These are phyloP conservation scores for Conus betulinus DNA, from an alignment of 1,140 invertebrate species.

Conservation along the genomic window DNA sequence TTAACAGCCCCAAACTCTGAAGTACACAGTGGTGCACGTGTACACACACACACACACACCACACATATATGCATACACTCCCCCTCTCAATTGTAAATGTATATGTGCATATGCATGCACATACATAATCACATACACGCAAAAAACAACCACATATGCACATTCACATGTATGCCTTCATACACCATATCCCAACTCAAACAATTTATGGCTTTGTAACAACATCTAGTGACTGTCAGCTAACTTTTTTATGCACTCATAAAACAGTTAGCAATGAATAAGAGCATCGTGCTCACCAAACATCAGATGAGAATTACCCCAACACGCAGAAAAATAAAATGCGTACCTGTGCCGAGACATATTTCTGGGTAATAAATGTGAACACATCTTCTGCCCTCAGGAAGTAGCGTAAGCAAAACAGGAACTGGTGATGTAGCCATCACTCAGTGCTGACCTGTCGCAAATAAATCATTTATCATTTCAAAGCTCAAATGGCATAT, in stretches of 20 bases:
- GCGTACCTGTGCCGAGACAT: conserved; percentile 53
- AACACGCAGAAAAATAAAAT: neutral
- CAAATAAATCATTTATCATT: neutral
- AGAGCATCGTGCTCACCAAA: neutral
- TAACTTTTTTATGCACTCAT: too few species aligned
- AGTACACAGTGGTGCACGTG: neutral
- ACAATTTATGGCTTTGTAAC: neutral
- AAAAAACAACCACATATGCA: neutral
- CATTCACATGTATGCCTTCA: neutral
- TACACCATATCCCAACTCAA: neutral
- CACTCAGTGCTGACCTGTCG: conserved; percentile 66
- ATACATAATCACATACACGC: neutral
- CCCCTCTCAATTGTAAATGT: neutral
- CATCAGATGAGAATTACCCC: neutral
- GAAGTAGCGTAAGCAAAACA: conserved; percentile 72
- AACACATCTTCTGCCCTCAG: conserved; percentile 63
- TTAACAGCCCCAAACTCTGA: too few species aligned
- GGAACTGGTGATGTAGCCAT: conserved; percentile 72
- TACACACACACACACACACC: too few species aligned
- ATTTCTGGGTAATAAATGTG: conserved; percentile 66
- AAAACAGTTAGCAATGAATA: too few species aligned
- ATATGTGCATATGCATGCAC: neutral
- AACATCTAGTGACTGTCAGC: neutral
- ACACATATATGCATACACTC: neutral
- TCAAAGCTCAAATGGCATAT: too few species aligned